Base-by-base conservation (phyloP, 2,888 invertebrate species). In the Macroteleia sp. region DNA sequence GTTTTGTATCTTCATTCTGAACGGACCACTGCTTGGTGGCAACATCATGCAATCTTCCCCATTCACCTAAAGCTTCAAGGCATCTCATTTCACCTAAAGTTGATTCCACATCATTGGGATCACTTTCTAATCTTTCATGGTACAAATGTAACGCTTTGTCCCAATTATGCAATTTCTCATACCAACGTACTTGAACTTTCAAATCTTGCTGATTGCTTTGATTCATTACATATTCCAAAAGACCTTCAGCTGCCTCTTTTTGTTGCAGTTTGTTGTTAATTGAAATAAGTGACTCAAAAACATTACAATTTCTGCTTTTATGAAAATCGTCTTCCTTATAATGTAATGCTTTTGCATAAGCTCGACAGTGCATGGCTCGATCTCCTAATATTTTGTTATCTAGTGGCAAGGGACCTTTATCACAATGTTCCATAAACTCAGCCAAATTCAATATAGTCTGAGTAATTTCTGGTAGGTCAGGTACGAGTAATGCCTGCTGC, bases 351-450 rank as follows among this genome's bases (percentile, higher is more conserved):
- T 97, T 97, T 9, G 97, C 97, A 87, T 96, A 97, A 0, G 94
- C 94, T 79, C 98, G 94, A 89, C 98, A 98, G 73, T 97, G 96
- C 96, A 99, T 98, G 0, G 99, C 99, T 54, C 97, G 93, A 82
- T 98, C 96, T 0, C 99, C 98, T 0, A 99, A 92, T 52, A 98
- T 92, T 71, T 96, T 95, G 0, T 96, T 95, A 73, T 97, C 96
- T 73, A 99, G 94, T 0, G 99, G 98, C 77, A 99, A 92, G 0
- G 98, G 96, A 19, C 98, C 98, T 88, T 97, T 96, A 87, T 99
- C 99, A 87, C 99, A 99, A 89, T 99, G 99, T 87, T 99, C 99
- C 98, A 99, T 99, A 87, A 99, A 99, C 91, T 99, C 99, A 0
- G 99, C 99, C 77, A 99, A 92, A 92, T 99, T 99, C 10, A 99